Percentiles rank a stretch among this genome's conserved stretches.
Conservation (phyloP, 2,888 invertebrate species). For the Liodrosophila aerea region DNA sequence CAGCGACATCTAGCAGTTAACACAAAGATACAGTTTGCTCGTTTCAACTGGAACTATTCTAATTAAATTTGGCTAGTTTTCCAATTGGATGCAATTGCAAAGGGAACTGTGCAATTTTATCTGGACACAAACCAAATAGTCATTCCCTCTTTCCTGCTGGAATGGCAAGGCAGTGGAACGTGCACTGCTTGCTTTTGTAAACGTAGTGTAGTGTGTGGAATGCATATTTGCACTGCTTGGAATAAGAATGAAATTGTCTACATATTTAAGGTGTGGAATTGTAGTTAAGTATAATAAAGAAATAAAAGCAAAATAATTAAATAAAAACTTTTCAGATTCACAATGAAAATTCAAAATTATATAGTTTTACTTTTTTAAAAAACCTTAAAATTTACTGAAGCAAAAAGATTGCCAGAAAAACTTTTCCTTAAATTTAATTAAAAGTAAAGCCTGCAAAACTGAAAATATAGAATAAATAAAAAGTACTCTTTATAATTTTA, state of each 20-base stretch:
- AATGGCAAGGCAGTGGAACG: slow-evolving; percentile 37
- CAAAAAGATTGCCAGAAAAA: too few relatives aligned
- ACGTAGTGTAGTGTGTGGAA: neutral
- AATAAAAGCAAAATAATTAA: too few relatives aligned
- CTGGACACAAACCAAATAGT: slow-evolving; percentile 60
- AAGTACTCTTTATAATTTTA: too few relatives aligned
- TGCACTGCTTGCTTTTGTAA: slow-evolving; percentile 48
- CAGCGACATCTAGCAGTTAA: slow-evolving; percentile 40
- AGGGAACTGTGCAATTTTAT: slow-evolving; percentile 40
- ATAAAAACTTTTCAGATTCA: too few relatives aligned
- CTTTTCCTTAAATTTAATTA: too few relatives aligned
- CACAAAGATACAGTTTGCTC: too few relatives aligned
- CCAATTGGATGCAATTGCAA: slow-evolving; percentile 27
- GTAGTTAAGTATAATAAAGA: neutral
- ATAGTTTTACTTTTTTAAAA: too few relatives aligned
- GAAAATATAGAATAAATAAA: too few relatives aligned
- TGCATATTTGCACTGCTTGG: slow-evolving; percentile 33
- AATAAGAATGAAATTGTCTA: neutral
- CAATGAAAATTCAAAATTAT: too few relatives aligned
- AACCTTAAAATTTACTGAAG: too few relatives aligned
- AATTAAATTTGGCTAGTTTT: slow-evolving; percentile 4
- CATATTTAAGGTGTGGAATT: too few relatives aligned
- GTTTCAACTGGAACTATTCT: slow-evolving; percentile 32
- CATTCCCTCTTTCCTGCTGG: slow-evolving; percentile 19
- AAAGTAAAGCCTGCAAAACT: too few relatives aligned